phyloP scores from a whole-genome alignment of 2,888 invertebrate genomes.

The Melanotus villosus region DNA sequence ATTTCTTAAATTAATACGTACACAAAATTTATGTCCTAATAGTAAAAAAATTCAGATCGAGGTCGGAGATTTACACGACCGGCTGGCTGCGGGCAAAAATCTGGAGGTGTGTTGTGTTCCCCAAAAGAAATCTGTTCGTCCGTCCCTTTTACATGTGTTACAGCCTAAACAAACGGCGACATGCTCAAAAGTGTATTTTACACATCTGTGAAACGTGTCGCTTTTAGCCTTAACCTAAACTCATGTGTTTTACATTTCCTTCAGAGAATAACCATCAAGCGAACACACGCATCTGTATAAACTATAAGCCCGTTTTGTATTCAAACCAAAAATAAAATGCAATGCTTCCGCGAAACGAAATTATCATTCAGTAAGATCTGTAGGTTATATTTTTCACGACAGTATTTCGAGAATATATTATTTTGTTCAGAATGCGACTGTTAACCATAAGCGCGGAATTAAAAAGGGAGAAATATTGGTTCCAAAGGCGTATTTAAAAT shows the following conservation, averaged over 20 bases:
- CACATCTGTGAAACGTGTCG: constrained; percentile 49
- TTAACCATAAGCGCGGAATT: background rate
- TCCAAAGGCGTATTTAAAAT: constrained; percentile 11
- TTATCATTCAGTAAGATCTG: background rate
- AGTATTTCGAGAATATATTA: background rate
- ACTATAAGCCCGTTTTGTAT: constrained; percentile 34
- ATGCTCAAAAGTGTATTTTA: constrained; percentile 49
- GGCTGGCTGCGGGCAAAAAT: no score
- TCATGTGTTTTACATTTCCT: constrained; percentile 51
- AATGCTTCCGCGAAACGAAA: constrained; percentile 3
- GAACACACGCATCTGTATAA: constrained; percentile 50
- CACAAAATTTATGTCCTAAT: no score
- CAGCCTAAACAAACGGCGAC: constrained; percentile 53
- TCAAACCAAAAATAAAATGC: constrained; percentile 15
- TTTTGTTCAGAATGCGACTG: background rate
- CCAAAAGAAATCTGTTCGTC: constrained; percentile 37
- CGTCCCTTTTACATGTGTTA: constrained; percentile 47
- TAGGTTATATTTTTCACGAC: background rate
- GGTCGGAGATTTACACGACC: no score
- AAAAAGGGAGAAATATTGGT: constrained; percentile 5
- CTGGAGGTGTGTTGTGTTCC: constrained; percentile 17
- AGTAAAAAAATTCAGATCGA: no score
- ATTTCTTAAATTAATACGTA: no score
- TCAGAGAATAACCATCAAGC: constrained; percentile 49
- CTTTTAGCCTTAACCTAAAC: constrained; percentile 43